Percentiles rank a stretch among this genome's conserved stretches.
These are phyloP conservation scores for Syrrhaptes paradoxus DNA, from an alignment of 2,113 vertebrate species.

Conservation along the genomic window DNA sequence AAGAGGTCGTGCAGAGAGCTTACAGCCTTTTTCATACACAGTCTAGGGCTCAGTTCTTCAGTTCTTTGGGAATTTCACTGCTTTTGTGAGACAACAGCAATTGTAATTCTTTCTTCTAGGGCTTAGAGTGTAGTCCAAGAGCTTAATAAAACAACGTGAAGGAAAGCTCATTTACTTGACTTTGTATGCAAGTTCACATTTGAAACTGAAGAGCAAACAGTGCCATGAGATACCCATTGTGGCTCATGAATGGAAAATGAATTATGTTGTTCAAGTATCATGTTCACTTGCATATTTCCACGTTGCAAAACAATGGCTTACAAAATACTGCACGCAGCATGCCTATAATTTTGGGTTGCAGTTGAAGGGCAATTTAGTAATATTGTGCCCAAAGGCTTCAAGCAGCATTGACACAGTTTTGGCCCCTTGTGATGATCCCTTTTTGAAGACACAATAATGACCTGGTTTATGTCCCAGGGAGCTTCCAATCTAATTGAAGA, in stretches of 20 bases:
- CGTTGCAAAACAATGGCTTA: slow-evolving; percentile 70
- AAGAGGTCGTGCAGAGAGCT: neutral
- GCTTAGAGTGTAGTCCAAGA: neutral
- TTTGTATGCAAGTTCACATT: slow-evolving; percentile 62
- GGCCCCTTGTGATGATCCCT: slow-evolving; percentile 9
- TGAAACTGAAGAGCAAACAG: slow-evolving; percentile 50
- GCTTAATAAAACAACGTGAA: slow-evolving; percentile 43
- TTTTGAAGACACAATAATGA: slow-evolving; percentile 63
- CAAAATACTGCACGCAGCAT: slow-evolving; percentile 64
- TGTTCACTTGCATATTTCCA: slow-evolving; percentile 71
- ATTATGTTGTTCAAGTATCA: slow-evolving; percentile 67
- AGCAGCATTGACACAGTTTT: slow-evolving; percentile 37
- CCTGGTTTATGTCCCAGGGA: slow-evolving; percentile 47
- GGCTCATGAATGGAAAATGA: slow-evolving; percentile 69
- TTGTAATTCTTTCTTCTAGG: slow-evolving; percentile 40
- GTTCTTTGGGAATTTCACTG: slow-evolving; percentile 16
- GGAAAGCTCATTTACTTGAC: slow-evolving; percentile 30
- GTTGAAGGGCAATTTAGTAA: slow-evolving; percentile 63
- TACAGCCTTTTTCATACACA: neutral
- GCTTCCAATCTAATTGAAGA: slow-evolving; percentile 9
- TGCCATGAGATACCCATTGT: slow-evolving; percentile 67
- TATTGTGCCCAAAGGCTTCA: slow-evolving; percentile 57
- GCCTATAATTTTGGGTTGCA: slow-evolving; percentile 59
- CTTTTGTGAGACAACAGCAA: slow-evolving; percentile 35
- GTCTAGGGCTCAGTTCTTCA: neutral